Conservation (phyloP, 2,113 vertebrate genomes). For the Herpetotheres cachinnans region DNA sequence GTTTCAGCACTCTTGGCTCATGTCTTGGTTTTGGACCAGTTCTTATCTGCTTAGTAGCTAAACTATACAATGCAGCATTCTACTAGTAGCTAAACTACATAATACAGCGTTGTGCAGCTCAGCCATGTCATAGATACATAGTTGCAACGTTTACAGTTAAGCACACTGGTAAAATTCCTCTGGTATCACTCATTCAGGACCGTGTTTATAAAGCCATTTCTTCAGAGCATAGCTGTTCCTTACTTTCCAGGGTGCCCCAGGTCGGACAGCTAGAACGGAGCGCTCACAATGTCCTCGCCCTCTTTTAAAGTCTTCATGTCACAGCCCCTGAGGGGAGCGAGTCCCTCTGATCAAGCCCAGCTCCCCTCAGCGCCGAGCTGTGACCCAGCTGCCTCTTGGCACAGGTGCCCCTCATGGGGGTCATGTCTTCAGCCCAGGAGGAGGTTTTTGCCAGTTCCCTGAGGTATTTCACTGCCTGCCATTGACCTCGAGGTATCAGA, state of each 20-base stretch:
- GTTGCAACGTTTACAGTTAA: no score
- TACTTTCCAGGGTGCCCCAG: background rate
- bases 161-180: no score
- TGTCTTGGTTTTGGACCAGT: no score
- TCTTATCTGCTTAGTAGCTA: no score
- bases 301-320: background rate
- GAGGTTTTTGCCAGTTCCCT: background rate
- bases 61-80: no score
- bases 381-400: background rate
- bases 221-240: background rate
- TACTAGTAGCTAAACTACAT: no score
- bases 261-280: background rate
- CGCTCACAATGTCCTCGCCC: rapidly evolving
- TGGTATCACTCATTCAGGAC: rapidly evolving
- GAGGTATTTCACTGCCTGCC: background rate
- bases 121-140: no score
- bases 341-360: background rate
- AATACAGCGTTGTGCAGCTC: no score
- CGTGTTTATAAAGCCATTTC: background rate
- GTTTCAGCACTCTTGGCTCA: no score
- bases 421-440: background rate
- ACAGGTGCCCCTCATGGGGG: rapidly evolving
- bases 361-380: rapidly evolving
- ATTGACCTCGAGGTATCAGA: rapidly evolving
- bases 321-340: background rate